phyloP scores from a whole-genome alignment of 2,888 invertebrate genomes.

The Papilio gigon region DNA sequence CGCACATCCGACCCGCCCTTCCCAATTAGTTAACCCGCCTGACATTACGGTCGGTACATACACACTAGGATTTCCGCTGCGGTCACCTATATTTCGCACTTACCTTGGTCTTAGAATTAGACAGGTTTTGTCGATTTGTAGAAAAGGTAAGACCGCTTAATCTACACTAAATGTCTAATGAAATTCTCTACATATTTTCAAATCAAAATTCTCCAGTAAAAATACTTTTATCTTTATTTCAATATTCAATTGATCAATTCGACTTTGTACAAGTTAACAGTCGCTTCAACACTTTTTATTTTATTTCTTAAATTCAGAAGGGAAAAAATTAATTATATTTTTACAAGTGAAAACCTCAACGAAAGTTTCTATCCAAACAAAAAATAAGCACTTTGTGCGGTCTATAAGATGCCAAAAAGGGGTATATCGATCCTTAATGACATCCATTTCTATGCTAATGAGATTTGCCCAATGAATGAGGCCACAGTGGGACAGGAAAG shows the following conservation, averaged over 20 bases:
- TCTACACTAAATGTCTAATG: constrained; percentile 33
- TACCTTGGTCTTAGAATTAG: constrained; percentile 52
- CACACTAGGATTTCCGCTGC: constrained; percentile 69
- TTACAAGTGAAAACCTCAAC: background rate
- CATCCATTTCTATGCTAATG: constrained; percentile 65
- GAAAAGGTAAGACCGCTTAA: constrained; percentile 41
- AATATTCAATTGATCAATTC: no score
- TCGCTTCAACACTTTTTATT: no score
- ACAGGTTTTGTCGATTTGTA: constrained; percentile 44
- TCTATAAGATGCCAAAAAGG: constrained; percentile 50
- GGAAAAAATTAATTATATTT: no score
- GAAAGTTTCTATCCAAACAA: background rate
- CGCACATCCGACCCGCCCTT: constrained; percentile 75
- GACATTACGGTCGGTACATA: constrained; percentile 49
- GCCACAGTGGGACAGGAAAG: constrained; percentile 42
- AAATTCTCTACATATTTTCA: background rate
- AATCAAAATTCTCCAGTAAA: background rate
- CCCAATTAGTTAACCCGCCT: constrained; percentile 74
- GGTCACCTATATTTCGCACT: constrained; percentile 70
- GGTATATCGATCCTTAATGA: constrained; percentile 56
- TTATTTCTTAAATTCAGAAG: no score
- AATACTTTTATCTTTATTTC: no score
- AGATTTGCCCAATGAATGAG: constrained; percentile 57
- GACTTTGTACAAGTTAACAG: no score
- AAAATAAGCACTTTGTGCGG: constrained; percentile 39